These are phyloP conservation scores for Megalops cyprinoides DNA, from an alignment of 2,797 vertebrate species.

Conservation along the genomic window DNA sequence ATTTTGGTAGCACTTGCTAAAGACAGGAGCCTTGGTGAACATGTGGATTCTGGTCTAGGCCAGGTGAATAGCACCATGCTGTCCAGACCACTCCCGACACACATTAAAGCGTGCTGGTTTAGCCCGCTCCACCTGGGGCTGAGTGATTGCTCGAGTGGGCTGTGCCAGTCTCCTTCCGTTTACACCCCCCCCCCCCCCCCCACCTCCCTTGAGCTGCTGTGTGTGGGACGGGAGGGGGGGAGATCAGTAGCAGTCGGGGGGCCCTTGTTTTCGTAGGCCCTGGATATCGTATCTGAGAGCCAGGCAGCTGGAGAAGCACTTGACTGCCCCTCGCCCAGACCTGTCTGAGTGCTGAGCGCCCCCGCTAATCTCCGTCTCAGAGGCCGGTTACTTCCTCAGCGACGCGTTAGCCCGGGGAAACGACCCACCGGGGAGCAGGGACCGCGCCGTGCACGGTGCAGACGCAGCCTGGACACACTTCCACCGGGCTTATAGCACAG, in stretches of 20 bases:
- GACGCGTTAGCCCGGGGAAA: too few species aligned
- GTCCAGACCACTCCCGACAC: neutral
- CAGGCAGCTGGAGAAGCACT: conserved; percentile 62
- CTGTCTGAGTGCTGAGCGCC: conserved; percentile 24
- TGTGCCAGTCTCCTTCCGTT: too few species aligned
- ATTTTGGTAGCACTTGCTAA: neutral
- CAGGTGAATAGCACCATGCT: neutral
- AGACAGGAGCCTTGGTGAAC: too few species aligned
- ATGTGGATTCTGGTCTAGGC: too few species aligned
- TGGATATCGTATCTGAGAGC: conserved; percentile 49
- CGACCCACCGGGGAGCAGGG: too few species aligned
- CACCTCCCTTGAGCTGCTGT: too few species aligned
- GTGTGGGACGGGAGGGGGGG: too few species aligned
- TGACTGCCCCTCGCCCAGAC: conserved; percentile 48
- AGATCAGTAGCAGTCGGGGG: neutral
- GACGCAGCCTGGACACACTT: too few species aligned
- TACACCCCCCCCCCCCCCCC: too few species aligned
- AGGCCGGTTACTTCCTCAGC: neutral
- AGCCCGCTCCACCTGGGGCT: too few species aligned
- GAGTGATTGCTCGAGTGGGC: neutral
- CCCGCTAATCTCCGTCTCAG: conserved; percentile 29
- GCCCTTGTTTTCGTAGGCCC: conserved; percentile 51
- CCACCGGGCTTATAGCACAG: neutral
- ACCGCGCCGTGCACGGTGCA: too few species aligned
- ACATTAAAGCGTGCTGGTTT: too few species aligned